Percentiles rank a stretch among this genome's conserved stretches.
These are phyloP conservation scores for Myotis lucifugus DNA, from an alignment of 2,113 vertebrate genomes.

Conservation along the genomic window DNA sequence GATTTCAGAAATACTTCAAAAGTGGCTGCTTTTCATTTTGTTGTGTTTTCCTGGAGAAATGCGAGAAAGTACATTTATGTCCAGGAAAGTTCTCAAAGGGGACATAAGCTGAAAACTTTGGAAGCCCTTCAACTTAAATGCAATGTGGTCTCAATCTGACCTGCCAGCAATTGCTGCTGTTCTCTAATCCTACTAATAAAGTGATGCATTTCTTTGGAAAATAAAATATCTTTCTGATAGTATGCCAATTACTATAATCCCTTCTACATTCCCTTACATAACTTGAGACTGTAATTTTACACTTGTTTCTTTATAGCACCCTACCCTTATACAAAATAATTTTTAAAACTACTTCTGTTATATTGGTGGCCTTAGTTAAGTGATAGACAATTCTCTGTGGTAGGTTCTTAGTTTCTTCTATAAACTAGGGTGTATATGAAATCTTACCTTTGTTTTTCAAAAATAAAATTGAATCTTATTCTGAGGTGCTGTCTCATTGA, in stretches of 20 bases:
- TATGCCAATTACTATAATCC: neutral
- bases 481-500: constrained; percentile 17
- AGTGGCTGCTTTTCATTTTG: neutral
- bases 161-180: neutral
- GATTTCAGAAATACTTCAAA: constrained; percentile 1
- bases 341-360: constrained; percentile 1
- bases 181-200: constrained; percentile 16
- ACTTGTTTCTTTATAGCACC: constrained; percentile 1
- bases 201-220: constrained; percentile 42
- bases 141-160: neutral
- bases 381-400: constrained; percentile 26
- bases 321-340: constrained; percentile 35
- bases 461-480: constrained; percentile 51
- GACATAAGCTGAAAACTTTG: constrained; percentile 42
- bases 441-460: constrained; percentile 55
- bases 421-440: constrained; percentile 2
- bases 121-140: constrained; percentile 33
- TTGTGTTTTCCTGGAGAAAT: constrained; percentile 42
- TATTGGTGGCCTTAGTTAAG: neutral
- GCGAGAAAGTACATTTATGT: neutral
- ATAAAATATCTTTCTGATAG: constrained; percentile 49
- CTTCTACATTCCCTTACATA: neutral
- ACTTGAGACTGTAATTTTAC: constrained; percentile 11
- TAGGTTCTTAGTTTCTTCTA: constrained; percentile 5
- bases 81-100: constrained; percentile 37